phyloP scores from a whole-genome alignment of 2,888 invertebrate genomes.

The Drosophila histrio region DNA sequence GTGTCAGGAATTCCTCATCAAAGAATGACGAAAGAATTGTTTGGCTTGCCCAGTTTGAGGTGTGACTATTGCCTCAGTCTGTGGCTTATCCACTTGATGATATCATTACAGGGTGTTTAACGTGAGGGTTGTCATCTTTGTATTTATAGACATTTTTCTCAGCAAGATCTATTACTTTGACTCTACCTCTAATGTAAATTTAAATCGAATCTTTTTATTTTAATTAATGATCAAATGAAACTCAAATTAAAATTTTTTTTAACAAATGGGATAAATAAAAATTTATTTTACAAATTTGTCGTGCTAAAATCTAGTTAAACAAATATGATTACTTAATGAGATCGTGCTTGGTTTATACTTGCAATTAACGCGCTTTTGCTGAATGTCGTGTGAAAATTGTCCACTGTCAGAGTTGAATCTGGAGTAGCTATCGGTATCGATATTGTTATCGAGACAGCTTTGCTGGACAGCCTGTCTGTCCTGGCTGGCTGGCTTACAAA shows the following conservation, averaged over 20 bases:
- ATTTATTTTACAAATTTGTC: background rate
- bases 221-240: background rate
- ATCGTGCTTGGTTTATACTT: slow-evolving; percentile 48
- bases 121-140: slow-evolving; percentile 26
- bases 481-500: slow-evolving; percentile 28
- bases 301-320: slow-evolving; percentile 8
- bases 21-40: slow-evolving; percentile 2
- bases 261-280: background rate
- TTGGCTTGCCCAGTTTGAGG: slow-evolving; percentile 9
- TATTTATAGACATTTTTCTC: slow-evolving; percentile 30
- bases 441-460: background rate
- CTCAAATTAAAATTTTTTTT: background rate
- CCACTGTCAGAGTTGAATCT: slow-evolving; percentile 40
- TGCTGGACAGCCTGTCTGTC: no score
- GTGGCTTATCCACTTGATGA: slow-evolving; percentile 33
- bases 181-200: background rate
- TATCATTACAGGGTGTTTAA: slow-evolving; percentile 38
- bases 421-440: slow-evolving; percentile 7
- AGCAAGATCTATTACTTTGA: background rate
- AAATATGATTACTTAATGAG: slow-evolving; percentile 20
- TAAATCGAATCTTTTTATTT: background rate
- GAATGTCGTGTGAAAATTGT: slow-evolving; percentile 75
- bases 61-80: slow-evolving; percentile 24
- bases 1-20: slow-evolving; percentile 1
- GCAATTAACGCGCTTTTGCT: slow-evolving; percentile 69